Evolutionary conservation across 2,888 invertebrate species (phyloP), one percentile per base, ranked within the genome.

Genomic region (Ctena decussata): DNA sequence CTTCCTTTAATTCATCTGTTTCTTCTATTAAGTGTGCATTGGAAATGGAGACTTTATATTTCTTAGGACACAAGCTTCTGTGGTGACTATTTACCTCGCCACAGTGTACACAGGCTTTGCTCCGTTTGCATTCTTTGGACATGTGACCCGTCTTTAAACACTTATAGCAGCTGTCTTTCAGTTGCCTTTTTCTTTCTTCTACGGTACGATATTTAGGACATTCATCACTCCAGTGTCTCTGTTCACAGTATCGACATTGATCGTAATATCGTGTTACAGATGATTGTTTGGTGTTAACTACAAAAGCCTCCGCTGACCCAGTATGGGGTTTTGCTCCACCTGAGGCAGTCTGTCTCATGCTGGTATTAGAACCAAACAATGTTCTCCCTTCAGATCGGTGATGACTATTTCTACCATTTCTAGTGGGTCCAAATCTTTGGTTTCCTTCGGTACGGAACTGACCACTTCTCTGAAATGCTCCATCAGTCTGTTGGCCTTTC

Each of bases 71-170:
- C 44, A 74, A 46, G 60, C 74, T 73, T 80, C 60, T 60, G 60
- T 73, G 80, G 35, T 74, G 80, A 24, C 6, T n/a, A 71, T 71
- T 71, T 2, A 39, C 27, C n/a, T 71, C 39, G 21, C 24, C 44
- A 76, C 81, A 81, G 44, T 81, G 32, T n/a, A 81, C 75, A 76
- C 76, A 81, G 12, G n/a, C 24, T 76, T 57, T 75, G 6, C 39
- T 69, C 18, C 24, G 49, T 53, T 74, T 81, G 37, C 81, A 75
- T 3, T 75, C 75, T 12, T 39, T 69, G 1, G 76, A 32, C 35
- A 46, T 21, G n/a, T 71, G 70, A 11, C 70, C 39, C 1, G 21
- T 2, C 15, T 71, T 71, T 1, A 71, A 24, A 39, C 37, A 71
- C 15, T 35, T 71, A n/a, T n/a, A n/a, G n/a, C n/a, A n/a, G n/a